Percentiles rank a stretch among this genome's conserved stretches.
Conservation (phyloP, 1,140 invertebrate species). For the Anagrus nilaparvatae region DNA sequence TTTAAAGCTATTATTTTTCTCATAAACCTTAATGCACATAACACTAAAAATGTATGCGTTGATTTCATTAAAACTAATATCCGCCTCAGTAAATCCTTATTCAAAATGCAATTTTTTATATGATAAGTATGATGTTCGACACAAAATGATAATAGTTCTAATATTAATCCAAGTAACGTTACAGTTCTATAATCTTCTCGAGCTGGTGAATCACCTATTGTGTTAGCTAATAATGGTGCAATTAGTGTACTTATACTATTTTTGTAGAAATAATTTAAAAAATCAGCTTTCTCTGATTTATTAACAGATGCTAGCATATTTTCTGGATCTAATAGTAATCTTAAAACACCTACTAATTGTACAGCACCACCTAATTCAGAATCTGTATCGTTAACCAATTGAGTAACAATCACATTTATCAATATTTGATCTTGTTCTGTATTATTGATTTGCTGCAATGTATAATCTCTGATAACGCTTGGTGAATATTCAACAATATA, state of each 20-base stretch:
- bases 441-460: conserved; percentile 80
- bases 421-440: conserved; percentile 88
- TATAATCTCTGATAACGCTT: conserved; percentile 94
- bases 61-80: conserved; percentile 96
- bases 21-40: conserved; percentile 93
- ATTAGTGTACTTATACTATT: conserved; percentile 93
- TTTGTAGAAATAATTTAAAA: conserved; percentile 98
- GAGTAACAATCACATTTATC: conserved; percentile 94
- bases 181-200: conserved; percentile 95
- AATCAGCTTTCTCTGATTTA: conserved; percentile 96
- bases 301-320: conserved; percentile 92
- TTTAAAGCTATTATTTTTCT: conserved; percentile 94
- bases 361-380: conserved; percentile 92
- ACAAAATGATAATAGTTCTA: conserved; percentile 97
- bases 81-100: conserved; percentile 89
- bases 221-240: conserved; percentile 83
- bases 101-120: conserved; percentile 95
- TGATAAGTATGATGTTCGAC: conserved; percentile 99
- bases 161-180: conserved; percentile 84
- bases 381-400: conserved; percentile 81
- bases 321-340: conserved; percentile 93
- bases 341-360: conserved; percentile 87
- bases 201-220: conserved; percentile 72
- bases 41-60: conserved; percentile 93
- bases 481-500: conserved; percentile 98